Evolutionary conservation across 2,888 invertebrate genomes (phyloP).

Genomic region (Campoletis raptor): DNA sequence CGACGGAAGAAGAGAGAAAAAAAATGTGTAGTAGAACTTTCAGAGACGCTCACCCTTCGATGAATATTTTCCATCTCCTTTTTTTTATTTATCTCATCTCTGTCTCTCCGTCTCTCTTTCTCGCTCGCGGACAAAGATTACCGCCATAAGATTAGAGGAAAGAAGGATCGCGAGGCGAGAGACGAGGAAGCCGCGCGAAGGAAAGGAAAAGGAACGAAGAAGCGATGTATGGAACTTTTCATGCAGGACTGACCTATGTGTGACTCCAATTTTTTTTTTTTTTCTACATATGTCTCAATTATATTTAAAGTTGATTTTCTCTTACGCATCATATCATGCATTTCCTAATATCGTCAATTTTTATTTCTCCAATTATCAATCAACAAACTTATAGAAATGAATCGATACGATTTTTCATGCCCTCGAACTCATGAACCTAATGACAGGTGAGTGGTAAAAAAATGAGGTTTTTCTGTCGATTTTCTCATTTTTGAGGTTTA

Average conservation of each 20-base stretch:
- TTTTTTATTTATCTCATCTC: conserved; percentile 14
- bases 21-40: conserved; percentile 21
- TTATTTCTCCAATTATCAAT: background rate
- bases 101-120: background rate
- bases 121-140: conserved; percentile 49
- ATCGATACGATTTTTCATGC: background rate
- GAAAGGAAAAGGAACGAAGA: conserved; percentile 51
- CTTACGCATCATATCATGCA: background rate
- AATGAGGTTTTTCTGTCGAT: too few species aligned
- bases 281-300: background rate
- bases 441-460: too few species aligned
- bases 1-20: conserved; percentile 14
- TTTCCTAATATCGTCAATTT: background rate
- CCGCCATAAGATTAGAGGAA: conserved; percentile 63
- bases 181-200: conserved; percentile 54
- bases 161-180: conserved; percentile 54
- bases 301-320: background rate
- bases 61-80: conserved; percentile 40
- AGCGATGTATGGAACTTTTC: conserved; percentile 19
- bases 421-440: too few species aligned
- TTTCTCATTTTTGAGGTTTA: background rate
- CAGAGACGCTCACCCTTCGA: conserved; percentile 25
- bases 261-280: background rate
- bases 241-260: background rate
- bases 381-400: background rate